Conservation (phyloP, 2,797 vertebrate genomes). For the Oophaga sylvatica region DNA sequence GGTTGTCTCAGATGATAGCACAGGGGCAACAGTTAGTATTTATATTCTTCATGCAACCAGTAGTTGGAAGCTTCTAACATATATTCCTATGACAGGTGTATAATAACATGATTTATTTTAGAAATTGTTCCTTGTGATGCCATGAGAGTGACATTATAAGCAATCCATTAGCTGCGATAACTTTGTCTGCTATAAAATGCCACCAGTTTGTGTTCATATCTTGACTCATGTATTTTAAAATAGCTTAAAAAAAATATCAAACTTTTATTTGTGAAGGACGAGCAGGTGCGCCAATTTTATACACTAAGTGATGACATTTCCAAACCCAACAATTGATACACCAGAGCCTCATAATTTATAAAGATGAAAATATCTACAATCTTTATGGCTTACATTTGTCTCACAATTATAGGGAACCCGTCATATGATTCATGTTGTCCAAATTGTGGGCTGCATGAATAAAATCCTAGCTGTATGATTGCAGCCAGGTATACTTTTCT, state of each 20-base stretch:
- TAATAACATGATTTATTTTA: neutral
- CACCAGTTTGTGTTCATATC: neutral
- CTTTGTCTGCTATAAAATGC: neutral
- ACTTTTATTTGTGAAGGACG: neutral
- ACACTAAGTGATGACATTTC: neutral
- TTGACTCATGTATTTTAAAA: neutral
- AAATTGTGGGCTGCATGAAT: no score
- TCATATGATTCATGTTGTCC: no score
- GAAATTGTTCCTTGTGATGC: neutral
- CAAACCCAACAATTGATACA: no score
- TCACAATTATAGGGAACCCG: no score
- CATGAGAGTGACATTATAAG: neutral
- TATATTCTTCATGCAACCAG: neutral
- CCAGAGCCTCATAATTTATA: no score
- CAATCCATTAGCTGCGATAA: neutral
- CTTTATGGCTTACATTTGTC: no score
- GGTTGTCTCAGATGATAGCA: constrained; percentile 40
- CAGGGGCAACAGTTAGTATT: constrained; percentile 26
- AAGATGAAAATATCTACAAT: no score
- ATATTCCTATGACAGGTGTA: neutral
- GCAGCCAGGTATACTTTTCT: no score
- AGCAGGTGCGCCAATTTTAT: neutral
- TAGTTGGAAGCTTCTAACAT: neutral
- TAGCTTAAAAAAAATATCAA: neutral
- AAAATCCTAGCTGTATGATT: no score